These are phyloP conservation scores for Lagodon rhomboides DNA, from an alignment of 2,797 vertebrate species.

Conservation along the genomic window DNA sequence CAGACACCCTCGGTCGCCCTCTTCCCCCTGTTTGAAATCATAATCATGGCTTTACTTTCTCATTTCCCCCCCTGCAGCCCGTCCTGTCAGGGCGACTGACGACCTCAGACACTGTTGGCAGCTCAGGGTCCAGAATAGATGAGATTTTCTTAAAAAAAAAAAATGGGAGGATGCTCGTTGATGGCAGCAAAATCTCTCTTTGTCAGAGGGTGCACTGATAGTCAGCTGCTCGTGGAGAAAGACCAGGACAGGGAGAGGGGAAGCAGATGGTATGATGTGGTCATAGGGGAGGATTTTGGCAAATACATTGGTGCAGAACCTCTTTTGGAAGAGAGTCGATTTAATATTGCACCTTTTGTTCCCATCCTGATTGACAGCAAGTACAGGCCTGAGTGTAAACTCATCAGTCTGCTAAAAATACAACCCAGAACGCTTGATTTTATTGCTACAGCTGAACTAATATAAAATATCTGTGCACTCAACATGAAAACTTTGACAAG, in stretches of 20 bases:
- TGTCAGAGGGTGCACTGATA: slow-evolving; percentile 23
- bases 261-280: slow-evolving; percentile 12
- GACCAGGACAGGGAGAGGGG: slow-evolving; percentile 1
- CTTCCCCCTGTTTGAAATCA: slow-evolving; percentile 45
- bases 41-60: slow-evolving; percentile 56
- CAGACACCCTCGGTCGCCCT: slow-evolving; percentile 27
- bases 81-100: slow-evolving; percentile 38
- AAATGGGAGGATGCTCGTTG: slow-evolving; percentile 14
- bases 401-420: not conserved
- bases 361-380: not conserved
- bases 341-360: not conserved
- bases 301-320: no score
- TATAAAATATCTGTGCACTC: slow-evolving; percentile 1
- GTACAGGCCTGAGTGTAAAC: not conserved
- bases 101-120: slow-evolving; percentile 35
- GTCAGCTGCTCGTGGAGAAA: not conserved
- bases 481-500: slow-evolving; percentile 14
- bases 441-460: not conserved
- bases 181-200: slow-evolving; percentile 36
- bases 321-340: no score
- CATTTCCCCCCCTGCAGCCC: slow-evolving; percentile 17
- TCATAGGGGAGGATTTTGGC: slow-evolving; percentile 1
- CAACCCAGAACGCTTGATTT: slow-evolving; percentile 14
- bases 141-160: slow-evolving; percentile 42
- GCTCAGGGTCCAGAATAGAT: slow-evolving; percentile 31